Evolutionary conservation across 2,888 invertebrate species (phyloP), one percentile per base, ranked within the genome.

Genomic region (Lasioglossum morio): DNA sequence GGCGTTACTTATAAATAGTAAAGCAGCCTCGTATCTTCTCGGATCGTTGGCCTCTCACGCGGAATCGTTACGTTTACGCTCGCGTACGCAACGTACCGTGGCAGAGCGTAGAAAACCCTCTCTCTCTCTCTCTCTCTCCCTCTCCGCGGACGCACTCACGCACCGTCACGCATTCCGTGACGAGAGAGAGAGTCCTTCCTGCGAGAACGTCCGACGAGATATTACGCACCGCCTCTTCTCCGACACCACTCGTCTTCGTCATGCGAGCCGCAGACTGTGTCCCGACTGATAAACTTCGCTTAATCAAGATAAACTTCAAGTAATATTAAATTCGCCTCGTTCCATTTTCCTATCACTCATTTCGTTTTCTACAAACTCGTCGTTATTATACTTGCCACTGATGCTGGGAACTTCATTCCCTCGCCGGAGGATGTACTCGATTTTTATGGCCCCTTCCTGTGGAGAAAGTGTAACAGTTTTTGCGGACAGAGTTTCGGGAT

Each of bases 61-160:
- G 77, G 84, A 79, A 87, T 88, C 90, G 85, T 89, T 86, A 87
- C 85, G 82, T 88, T 90, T 90, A 86, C 89, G 87, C 84, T 70
- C 80, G 89, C 89, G 90, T 89, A 90, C 90, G 88, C 90, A 89
- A 43, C 90, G 86, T 88, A 87, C 86, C 91, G 88, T 91, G 88
- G 74, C 86, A 16, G 81, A 76, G 84, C 83, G 82, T 88, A 86
- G 76, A 69, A 30, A 7, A 16, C 8, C 19, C 48, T 53, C 23
- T 48, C 7, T 19, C 48, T 43, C n/a, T 12, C 27, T 63, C 63
- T 63, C n/a, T 48, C 30, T n/a, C n/a, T n/a, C n/a, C 81, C 70
- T 14, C 30, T 10, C 40, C 53, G 16, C 46, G 46, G 46, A 46
- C 46, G 46, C 4, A 16, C 46, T 16, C 46, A 46, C 46, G 46